phyloP scores from a whole-genome alignment of 1,140 invertebrate genomes.

The Drosophila suzukii region DNA sequence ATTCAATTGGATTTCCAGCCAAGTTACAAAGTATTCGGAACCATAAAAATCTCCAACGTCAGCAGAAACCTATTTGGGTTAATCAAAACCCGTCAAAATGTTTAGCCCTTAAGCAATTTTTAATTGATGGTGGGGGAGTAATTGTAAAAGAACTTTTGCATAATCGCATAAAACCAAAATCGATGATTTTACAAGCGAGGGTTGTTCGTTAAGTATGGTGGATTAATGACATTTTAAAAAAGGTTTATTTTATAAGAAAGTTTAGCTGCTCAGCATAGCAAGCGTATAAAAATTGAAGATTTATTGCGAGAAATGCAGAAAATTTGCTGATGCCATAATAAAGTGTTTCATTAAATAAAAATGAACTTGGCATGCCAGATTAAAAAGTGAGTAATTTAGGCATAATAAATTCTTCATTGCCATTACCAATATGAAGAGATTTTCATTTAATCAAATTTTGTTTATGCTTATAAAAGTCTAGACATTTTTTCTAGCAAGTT shows the following conservation, averaged over 20 bases:
- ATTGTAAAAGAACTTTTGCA: slow-evolving; percentile 21
- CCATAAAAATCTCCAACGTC: slow-evolving; percentile 1
- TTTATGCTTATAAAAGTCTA: neutral
- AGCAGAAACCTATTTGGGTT: slow-evolving; percentile 18
- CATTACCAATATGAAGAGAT: neutral
- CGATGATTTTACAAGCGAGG: slow-evolving; percentile 14
- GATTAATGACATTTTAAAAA: slow-evolving; percentile 12
- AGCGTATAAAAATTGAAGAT: neutral
- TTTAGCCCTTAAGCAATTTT: slow-evolving; percentile 32
- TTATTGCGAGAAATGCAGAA: neutral
- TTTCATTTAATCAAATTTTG: neutral
- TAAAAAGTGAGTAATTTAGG: neutral
- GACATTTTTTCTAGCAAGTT: neutral
- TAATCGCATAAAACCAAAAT: slow-evolving; percentile 42
- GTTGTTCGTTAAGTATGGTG: neutral
- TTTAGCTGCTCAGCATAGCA: no score
- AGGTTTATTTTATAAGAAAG: neutral
- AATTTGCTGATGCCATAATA: neutral
- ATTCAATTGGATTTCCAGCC: slow-evolving; percentile 16
- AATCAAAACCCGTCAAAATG: slow-evolving; percentile 20
- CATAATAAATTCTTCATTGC: neutral
- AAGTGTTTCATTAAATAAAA: neutral
- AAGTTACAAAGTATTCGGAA: slow-evolving; percentile 6
- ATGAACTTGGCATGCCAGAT: neutral
- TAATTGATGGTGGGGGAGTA: slow-evolving; percentile 27